A percentile compares a stretch with the other conserved stretches of the same genome.
phyloP scores from a whole-genome alignment of 2,888 invertebrate genomes.

The Eristalinus aeneus region DNA sequence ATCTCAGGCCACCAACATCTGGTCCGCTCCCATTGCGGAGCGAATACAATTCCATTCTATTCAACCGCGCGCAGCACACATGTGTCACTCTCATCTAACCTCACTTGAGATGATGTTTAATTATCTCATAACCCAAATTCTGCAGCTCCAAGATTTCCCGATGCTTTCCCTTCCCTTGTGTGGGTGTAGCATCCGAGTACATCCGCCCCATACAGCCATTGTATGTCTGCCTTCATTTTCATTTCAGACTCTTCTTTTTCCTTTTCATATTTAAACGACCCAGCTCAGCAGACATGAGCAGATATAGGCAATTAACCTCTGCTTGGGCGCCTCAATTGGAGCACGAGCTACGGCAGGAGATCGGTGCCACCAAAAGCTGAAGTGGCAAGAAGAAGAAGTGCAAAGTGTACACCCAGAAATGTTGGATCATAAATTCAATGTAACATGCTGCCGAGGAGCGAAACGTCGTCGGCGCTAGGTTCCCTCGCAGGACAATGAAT shows the following conservation, averaged over 20 bases:
- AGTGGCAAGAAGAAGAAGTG: conserved; percentile 38
- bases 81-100: conserved; percentile 45
- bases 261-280: conserved; percentile 48
- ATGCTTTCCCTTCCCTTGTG: not conserved
- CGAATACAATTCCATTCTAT: conserved; percentile 34
- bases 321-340: not conserved
- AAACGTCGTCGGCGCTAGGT: conserved; percentile 30
- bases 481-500: conserved; percentile 9
- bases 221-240: conserved; percentile 20
- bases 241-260: not conserved
- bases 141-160: conserved; percentile 3
- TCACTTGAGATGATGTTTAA: conserved; percentile 61
- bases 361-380: not conserved
- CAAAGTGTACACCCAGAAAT: conserved; percentile 66
- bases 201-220: conserved; percentile 41
- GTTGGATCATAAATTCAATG: conserved; percentile 65
- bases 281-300: conserved; percentile 54
- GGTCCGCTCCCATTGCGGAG: conserved; percentile 28
- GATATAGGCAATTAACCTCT: conserved; percentile 59
- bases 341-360: not conserved
- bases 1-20: conserved; percentile 31
- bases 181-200: not conserved
- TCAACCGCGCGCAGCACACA: conserved; percentile 37
- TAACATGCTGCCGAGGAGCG: conserved; percentile 59
- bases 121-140: conserved; percentile 65